A percentile compares a stretch with the other conserved stretches of the same genome.
These are phyloP conservation scores for Hydrozoanthus gracilis DNA, from an alignment of 92 coral and sea anemone species.

Conservation along the genomic window DNA sequence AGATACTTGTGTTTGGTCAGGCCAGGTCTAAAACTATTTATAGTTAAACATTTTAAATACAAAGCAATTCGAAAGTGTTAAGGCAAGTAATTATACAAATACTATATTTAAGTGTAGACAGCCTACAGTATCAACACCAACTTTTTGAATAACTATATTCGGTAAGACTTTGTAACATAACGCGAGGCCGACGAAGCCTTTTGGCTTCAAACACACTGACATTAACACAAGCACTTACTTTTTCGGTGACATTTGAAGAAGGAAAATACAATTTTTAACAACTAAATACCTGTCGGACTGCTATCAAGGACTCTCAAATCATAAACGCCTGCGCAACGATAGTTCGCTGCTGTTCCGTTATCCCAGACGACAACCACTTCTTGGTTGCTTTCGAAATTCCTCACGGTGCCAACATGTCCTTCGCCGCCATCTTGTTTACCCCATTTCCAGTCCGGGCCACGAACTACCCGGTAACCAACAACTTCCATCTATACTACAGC, in stretches of 20 bases:
- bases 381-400: conserved; percentile 96
- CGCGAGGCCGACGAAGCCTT: too few relatives aligned
- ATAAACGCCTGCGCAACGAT: conserved; percentile 92
- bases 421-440: conserved; percentile 99
- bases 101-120: too few relatives aligned
- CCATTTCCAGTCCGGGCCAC: conserved; percentile 99
- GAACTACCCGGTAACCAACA: conserved; percentile 97
- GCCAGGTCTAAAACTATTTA: too few relatives aligned
- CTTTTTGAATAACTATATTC: too few relatives aligned
- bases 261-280: neutral
- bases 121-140: too few relatives aligned
- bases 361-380: conserved; percentile 99
- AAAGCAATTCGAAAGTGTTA: too few relatives aligned
- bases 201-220: neutral
- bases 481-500: conserved; percentile 72
- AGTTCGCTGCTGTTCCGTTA: conserved; percentile 98
- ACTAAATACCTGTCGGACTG: conserved; percentile 89
- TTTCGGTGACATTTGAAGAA: too few relatives aligned
- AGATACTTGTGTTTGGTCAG: too few relatives aligned
- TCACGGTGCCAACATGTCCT: conserved; percentile 96
- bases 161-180: too few relatives aligned
- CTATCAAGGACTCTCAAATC: conserved; percentile 91
- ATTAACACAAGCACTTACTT: neutral
- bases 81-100: too few relatives aligned
- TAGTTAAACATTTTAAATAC: too few relatives aligned